Percentiles rank a stretch among this genome's conserved stretches.
These are phyloP conservation scores for Cartodere bifasciata DNA, from an alignment of 2,888 invertebrate species.

Conservation along the genomic window DNA sequence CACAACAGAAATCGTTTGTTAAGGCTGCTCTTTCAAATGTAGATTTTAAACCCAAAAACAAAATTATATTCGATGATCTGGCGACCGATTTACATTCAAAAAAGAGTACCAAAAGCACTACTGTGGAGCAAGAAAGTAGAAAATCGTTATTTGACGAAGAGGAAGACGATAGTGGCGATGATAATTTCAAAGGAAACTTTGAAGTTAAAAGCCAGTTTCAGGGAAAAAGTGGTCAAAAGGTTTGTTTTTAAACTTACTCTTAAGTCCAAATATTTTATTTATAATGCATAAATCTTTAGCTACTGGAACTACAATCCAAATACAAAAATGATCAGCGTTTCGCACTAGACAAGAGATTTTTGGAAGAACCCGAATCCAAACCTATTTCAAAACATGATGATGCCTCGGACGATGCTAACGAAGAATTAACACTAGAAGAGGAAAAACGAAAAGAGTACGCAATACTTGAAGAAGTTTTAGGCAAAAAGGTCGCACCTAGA, in stretches of 20 bases:
- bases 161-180: constrained; percentile 33
- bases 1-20: constrained; percentile 49
- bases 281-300: too few species aligned
- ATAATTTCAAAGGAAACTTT: constrained; percentile 41
- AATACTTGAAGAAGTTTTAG: constrained; percentile 36
- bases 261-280: constrained; percentile 16
- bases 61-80: constrained; percentile 47
- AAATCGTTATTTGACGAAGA: constrained; percentile 5
- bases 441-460: constrained; percentile 36
- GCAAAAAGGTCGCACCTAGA: constrained; percentile 21
- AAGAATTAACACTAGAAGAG: constrained; percentile 21
- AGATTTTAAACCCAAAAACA: constrained; percentile 44
- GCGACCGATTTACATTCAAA: constrained; percentile 3
- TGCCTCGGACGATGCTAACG: constrained; percentile 30
- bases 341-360: constrained; percentile 58
- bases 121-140: background rate
- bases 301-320: constrained; percentile 57
- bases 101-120: background rate
- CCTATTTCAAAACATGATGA: too few species aligned
- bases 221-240: constrained; percentile 51
- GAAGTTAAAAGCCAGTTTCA: constrained; percentile 53
- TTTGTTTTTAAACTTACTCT: constrained; percentile 2
- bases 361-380: too few species aligned
- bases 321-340: constrained; percentile 69
- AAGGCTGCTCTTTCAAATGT: constrained; percentile 49